phyloP scores from a whole-genome alignment of 2,113 vertebrate species.

The Atractosteus spatula region DNA sequence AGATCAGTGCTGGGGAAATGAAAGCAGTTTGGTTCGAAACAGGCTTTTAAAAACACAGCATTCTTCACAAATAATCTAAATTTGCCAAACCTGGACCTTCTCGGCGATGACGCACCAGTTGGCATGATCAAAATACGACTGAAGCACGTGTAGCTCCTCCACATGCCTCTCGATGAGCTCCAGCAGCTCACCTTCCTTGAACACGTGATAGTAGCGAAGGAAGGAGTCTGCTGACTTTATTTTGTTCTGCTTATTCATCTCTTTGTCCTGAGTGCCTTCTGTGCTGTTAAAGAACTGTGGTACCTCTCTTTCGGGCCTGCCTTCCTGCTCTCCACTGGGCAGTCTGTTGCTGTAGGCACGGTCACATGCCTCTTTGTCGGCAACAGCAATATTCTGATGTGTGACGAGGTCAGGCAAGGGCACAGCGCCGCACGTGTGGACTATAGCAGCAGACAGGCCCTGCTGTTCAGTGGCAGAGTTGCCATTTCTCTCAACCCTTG shows the following conservation, averaged over 20 bases:
- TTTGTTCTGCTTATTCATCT: not conserved
- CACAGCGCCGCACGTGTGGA: conserved; percentile 45
- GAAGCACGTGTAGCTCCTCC: conserved; percentile 58
- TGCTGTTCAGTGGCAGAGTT: conserved; percentile 22
- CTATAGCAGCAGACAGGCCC: conserved; percentile 41
- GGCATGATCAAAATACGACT: conserved; percentile 64
- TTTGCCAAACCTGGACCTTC: conserved; percentile 57
- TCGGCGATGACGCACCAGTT: conserved; percentile 64
- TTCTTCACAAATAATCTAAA: conserved; percentile 26
- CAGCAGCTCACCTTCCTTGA: conserved; percentile 63
- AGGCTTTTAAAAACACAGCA: too few relatives aligned
- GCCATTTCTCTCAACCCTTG: conserved; percentile 9
- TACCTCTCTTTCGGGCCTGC: conserved; percentile 18
- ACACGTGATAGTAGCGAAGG: conserved; percentile 63
- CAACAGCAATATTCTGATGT: conserved; percentile 39
- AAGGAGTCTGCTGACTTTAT: conserved; percentile 40
- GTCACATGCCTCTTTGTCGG: not conserved
- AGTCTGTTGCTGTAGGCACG: not conserved
- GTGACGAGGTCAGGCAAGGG: conserved; percentile 73
- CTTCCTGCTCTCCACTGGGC: conserved; percentile 27
- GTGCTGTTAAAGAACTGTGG: conserved; percentile 35
- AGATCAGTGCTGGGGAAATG: too few relatives aligned
- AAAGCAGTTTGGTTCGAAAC: too few relatives aligned
- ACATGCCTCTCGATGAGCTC: conserved; percentile 57
- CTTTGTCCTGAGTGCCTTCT: conserved; percentile 28